These are phyloP conservation scores for Acanthoscelides obtectus DNA, from an alignment of 2,888 invertebrate species.

Conservation along the genomic window DNA sequence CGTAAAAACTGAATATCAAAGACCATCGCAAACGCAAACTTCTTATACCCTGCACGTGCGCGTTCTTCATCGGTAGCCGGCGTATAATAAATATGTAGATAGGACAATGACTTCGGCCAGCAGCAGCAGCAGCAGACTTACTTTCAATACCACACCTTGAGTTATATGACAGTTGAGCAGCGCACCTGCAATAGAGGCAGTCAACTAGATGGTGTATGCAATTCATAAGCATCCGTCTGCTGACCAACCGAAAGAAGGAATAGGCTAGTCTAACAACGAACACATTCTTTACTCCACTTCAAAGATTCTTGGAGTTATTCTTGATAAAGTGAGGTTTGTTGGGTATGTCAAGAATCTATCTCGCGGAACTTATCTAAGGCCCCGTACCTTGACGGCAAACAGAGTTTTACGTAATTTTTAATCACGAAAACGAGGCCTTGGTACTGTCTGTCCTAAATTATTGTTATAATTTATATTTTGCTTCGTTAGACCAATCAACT, in stretches of 20 bases:
- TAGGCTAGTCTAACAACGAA: too few relatives aligned
- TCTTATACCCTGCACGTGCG: background rate
- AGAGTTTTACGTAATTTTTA: too few relatives aligned
- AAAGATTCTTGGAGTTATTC: too few relatives aligned
- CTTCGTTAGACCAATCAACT: too few relatives aligned
- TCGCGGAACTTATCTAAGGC: too few relatives aligned
- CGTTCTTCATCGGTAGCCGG: background rate
- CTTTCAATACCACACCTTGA: slow-evolving; percentile 36
- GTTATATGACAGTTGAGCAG: slow-evolving; percentile 35
- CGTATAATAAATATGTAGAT: slow-evolving; percentile 33
- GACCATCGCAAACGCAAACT: background rate
- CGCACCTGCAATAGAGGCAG: slow-evolving; percentile 33
- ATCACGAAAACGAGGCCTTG: too few relatives aligned
- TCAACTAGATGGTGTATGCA: slow-evolving; percentile 24
- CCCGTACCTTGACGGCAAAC: too few relatives aligned
- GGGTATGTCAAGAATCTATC: too few relatives aligned
- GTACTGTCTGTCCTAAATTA: too few relatives aligned
- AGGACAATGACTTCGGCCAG: slow-evolving; percentile 36
- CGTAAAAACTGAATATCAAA: background rate
- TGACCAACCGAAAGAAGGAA: background rate
- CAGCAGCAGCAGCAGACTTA: slow-evolving; percentile 30
- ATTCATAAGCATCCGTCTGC: slow-evolving; percentile 16
- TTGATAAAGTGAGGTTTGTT: too few relatives aligned
- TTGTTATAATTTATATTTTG: too few relatives aligned
- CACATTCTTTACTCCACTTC: too few relatives aligned